Percentiles rank a stretch among this genome's conserved stretches.
Evolutionary conservation across 2,113 vertebrate species (phyloP).

Genomic region (Thomomys bottae): DNA sequence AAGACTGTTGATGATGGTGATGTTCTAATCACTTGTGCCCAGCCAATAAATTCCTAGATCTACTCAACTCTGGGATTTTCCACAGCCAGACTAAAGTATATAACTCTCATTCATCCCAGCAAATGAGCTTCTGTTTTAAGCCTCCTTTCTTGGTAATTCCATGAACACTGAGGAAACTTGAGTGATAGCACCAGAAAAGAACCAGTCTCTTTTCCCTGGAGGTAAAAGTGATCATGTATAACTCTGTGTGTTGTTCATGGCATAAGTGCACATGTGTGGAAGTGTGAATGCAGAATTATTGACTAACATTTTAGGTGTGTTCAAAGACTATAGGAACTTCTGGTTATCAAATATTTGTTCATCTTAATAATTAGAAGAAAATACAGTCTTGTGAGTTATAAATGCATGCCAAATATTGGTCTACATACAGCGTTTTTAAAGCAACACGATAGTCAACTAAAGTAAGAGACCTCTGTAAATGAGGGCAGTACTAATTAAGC

Average conservation of each 20-base stretch:
- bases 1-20: not conserved
- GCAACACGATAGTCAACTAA: not conserved
- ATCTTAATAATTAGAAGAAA: conserved; percentile 6
- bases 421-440: not conserved
- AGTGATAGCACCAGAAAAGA: not conserved
- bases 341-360: not conserved
- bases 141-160: conserved; percentile 24
- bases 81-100: conserved; percentile 32
- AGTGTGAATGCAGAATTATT: conserved; percentile 12
- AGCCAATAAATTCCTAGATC: conserved; percentile 52
- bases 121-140: conserved; percentile 32
- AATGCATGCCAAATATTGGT: conserved; percentile 4
- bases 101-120: conserved; percentile 20
- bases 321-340: conserved; percentile 1
- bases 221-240: conserved; percentile 24
- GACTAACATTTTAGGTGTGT: not conserved
- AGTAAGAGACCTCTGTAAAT: not conserved
- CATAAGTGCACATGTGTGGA: not conserved
- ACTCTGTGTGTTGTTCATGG: not conserved
- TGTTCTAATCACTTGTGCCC: not conserved
- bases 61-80: conserved; percentile 41
- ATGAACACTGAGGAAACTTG: conserved; percentile 1
- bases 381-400: not conserved
- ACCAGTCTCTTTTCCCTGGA: not conserved
- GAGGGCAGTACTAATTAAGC: not conserved